phyloP scores from a whole-genome alignment of 2,113 vertebrate genomes.

The Sebastes fasciatus region DNA sequence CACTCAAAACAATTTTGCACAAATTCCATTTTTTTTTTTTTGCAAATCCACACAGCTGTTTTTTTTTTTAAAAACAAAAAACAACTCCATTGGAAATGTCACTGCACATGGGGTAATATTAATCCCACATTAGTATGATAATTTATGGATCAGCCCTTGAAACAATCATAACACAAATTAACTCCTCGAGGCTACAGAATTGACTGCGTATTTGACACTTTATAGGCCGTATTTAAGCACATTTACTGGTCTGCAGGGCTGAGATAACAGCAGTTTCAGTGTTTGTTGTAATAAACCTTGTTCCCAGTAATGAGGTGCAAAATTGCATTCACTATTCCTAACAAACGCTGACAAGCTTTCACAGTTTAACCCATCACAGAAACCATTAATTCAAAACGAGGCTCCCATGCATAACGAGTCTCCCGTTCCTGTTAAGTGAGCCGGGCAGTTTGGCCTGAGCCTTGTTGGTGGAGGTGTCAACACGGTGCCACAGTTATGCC shows the following conservation, averaged over 20 bases:
- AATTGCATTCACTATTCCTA: conserved; percentile 71
- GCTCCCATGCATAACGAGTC: conserved; percentile 72
- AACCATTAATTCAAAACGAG: conserved; percentile 67
- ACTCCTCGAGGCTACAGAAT: conserved; percentile 7
- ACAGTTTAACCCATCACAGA: conserved; percentile 71
- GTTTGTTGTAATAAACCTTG: conserved; percentile 35
- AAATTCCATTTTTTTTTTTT: neutral
- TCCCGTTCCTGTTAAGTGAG: conserved; percentile 78
- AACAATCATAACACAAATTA: conserved; percentile 2
- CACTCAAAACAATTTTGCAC: neutral
- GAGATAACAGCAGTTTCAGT: conserved; percentile 30
- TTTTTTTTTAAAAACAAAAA: neutral
- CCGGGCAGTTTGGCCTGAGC: conserved; percentile 66
- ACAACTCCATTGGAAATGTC: neutral
- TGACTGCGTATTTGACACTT: conserved; percentile 31
- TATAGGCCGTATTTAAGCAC: neutral
- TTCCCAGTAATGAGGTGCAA: conserved; percentile 75
- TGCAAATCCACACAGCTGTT: neutral
- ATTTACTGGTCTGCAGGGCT: conserved; percentile 27
- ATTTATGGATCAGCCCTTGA: conserved; percentile 1
- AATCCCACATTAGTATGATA: neutral
- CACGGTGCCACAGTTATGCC: conserved; percentile 49
- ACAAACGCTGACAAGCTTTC: conserved; percentile 70
- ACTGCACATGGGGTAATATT: neutral
- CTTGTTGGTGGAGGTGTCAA: conserved; percentile 67